These are phyloP conservation scores for Oegoconia quadripuncta DNA, from an alignment of 2,888 invertebrate species.

Conservation along the genomic window DNA sequence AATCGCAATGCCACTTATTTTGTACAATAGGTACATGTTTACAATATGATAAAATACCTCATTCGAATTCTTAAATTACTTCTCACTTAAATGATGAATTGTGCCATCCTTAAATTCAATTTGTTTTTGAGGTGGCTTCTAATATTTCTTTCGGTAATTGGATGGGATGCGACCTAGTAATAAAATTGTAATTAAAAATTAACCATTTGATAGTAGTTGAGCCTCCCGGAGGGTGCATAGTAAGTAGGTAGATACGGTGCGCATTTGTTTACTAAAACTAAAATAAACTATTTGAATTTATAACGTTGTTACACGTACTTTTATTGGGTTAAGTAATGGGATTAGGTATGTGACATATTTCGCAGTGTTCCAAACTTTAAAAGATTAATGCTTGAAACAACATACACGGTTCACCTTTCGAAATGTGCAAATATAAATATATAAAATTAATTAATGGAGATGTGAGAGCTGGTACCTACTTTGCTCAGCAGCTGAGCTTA, in stretches of 20 bases:
- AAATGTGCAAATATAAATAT: no score
- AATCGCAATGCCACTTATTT: no score
- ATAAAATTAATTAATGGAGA: no score
- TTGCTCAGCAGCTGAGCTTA: no score
- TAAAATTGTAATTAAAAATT: conserved; percentile 79
- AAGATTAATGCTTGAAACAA: no score
- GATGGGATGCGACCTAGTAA: conserved; percentile 68
- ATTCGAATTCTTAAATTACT: no score
- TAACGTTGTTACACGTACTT: conserved; percentile 35
- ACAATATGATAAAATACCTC: conserved; percentile 2
- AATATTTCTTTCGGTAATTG: conserved; percentile 72
- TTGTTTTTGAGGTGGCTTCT: conserved; percentile 35
- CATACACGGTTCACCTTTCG: no score
- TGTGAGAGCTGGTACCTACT: no score
- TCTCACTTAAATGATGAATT: conserved; percentile 1
- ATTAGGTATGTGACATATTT: not conserved
- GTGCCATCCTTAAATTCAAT: conserved; percentile 37
- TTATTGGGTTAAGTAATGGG: conserved; percentile 32
- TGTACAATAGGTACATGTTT: no score
- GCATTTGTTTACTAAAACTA: conserved; percentile 67
- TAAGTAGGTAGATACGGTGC: conserved; percentile 59
- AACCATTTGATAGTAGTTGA: conserved; percentile 68
- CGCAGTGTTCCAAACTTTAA: no score
- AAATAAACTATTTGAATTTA: conserved; percentile 72
- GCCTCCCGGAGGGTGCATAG: conserved; percentile 71